Conservation (phyloP, 2,888 invertebrate species). For the Tenthredo notha region DNA sequence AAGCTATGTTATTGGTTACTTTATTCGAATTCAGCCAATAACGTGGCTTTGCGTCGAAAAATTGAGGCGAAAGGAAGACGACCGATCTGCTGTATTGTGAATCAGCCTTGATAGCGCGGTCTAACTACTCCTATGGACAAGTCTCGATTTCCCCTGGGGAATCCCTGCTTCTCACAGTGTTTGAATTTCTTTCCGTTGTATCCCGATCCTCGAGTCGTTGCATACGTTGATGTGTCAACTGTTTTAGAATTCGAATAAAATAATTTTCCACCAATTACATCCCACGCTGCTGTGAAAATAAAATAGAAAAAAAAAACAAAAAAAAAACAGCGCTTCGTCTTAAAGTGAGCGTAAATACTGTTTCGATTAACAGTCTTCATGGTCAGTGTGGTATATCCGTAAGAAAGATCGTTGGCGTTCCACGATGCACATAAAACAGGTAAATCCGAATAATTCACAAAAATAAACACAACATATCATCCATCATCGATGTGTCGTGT, state of each 20-base stretch:
- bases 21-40: neutral
- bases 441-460: slow-evolving; percentile 52
- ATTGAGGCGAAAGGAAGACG: neutral
- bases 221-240: neutral
- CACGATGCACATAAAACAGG: slow-evolving; percentile 74
- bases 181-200: neutral
- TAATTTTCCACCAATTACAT: neutral
- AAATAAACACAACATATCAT: no score
- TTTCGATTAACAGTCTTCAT: neutral
- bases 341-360: neutral
- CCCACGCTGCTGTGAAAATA: neutral
- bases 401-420: neutral
- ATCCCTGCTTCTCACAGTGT: neutral
- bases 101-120: neutral
- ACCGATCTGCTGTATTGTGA: neutral
- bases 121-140: neutral
- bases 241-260: neutral
- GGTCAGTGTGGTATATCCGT: neutral
- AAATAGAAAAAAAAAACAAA: neutral
- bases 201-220: neutral
- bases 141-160: neutral
- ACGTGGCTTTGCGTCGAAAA: neutral
- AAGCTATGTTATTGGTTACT: neutral
- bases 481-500: neutral
- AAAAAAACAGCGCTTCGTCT: neutral